Base-by-base conservation (phyloP, 1,140 invertebrate species). In the Pinna nobilis region DNA sequence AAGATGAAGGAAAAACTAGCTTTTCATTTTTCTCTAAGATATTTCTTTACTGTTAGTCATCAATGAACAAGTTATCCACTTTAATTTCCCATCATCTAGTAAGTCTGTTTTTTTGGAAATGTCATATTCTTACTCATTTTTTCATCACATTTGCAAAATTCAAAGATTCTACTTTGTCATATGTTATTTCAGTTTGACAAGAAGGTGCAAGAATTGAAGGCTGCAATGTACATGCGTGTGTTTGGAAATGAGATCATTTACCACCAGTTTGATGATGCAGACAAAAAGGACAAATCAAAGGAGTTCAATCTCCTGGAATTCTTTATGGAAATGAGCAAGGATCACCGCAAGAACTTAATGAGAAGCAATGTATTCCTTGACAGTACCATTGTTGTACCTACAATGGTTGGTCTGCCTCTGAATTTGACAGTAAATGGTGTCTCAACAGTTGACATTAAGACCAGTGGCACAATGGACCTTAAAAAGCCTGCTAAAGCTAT, bases 321-420 rank as follows among this genome's bases (percentile, higher is more conserved):
- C 80, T 89, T 90, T 23, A 73, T 82, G 61, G 82, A 79, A 57
- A 61, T 88, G 39, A 71, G 75, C 7, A 79, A 87, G 44, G 84
- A 89, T 20, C 82, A 89, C 2, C 76, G 86, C 32, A 80, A 85
- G 4, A 86, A 90, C 44, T 86, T 85, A 69, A 89, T 86, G 15
- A 89, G 95, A 86, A 93, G 94, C 1, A 92, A 92, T 0, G 92
- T 96, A 86, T 94, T 97, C 81, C 85, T 97, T n/a, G 96, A 98
- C 87, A 94, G 93, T 0, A 94, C 93, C 5, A 95, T 95, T 82
- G 93, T 94, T 7, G 92, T 96, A 4, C 95, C 96, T 0, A 94
- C 94, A 25, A 92, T 92, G 1, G 91, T 92, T 60, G 97, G 97
- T 18, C 83, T 98, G 20, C 96, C 96, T 0, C 88, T 98, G 41